These are phyloP conservation scores for Tholera decimalis DNA, from an alignment of 2,888 invertebrate species.

Conservation along the genomic window DNA sequence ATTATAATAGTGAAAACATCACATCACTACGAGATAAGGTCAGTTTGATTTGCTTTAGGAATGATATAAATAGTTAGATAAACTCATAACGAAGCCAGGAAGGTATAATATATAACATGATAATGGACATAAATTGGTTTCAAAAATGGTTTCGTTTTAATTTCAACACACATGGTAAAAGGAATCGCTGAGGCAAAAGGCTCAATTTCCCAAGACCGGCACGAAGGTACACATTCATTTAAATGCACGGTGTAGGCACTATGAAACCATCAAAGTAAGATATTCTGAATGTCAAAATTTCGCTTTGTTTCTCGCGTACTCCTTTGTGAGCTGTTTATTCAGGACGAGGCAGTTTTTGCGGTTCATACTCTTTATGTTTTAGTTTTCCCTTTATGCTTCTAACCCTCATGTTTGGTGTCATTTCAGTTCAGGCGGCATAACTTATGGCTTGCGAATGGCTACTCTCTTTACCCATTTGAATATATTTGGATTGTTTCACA, in stretches of 20 bases:
- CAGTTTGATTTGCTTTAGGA: too few relatives aligned
- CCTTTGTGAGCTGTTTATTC: conserved; percentile 58
- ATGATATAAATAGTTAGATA: too few relatives aligned
- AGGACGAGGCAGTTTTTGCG: conserved; percentile 51
- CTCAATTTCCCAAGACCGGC: neutral
- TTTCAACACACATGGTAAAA: conserved; percentile 14
- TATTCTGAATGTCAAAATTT: conserved; percentile 50
- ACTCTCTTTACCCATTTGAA: conserved; percentile 12
- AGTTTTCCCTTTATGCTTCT: conserved; percentile 38
- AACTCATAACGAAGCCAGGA: too few relatives aligned
- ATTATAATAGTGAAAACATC: too few relatives aligned
- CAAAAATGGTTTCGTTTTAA: conserved; percentile 13
- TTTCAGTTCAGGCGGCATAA: conserved; percentile 17
- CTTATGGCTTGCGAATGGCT: conserved; percentile 19
- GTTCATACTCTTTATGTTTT: conserved; percentile 48
- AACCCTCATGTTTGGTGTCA: conserved; percentile 21
- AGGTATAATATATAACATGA: too few relatives aligned
- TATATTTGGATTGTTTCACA: conserved; percentile 8
- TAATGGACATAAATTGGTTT: too few relatives aligned
- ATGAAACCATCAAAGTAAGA: conserved; percentile 55
- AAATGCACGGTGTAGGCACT: conserved; percentile 43
- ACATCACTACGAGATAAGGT: too few relatives aligned
- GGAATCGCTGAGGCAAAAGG: conserved; percentile 8
- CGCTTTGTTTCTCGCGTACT: conserved; percentile 31
- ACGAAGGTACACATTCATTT: conserved; percentile 33